These are phyloP conservation scores for Notothenia coriiceps DNA, from an alignment of 2,113 vertebrate species.

Conservation along the genomic window DNA sequence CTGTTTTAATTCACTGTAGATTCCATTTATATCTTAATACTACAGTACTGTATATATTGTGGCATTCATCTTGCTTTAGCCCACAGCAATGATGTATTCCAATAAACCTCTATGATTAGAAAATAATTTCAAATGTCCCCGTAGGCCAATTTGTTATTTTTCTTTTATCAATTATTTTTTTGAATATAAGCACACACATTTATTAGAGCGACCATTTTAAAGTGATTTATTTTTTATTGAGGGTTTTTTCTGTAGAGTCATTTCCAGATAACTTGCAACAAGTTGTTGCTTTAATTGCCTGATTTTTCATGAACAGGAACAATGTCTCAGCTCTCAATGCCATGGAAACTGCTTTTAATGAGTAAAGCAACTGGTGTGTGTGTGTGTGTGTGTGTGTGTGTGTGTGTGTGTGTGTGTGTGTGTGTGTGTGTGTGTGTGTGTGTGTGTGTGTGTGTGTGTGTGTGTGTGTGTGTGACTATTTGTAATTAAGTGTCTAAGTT, in stretches of 20 bases:
- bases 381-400: neutral
- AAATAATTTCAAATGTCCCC: slow-evolving; percentile 10
- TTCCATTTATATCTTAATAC: neutral
- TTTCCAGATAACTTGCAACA: slow-evolving; percentile 18
- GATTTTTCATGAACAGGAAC: slow-evolving; percentile 39
- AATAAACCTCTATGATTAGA: neutral
- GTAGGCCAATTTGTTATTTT: slow-evolving; percentile 13
- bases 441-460: neutral
- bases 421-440: neutral
- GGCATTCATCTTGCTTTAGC: neutral
- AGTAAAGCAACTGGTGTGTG: neutral
- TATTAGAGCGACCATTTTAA: slow-evolving; percentile 20
- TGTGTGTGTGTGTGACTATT: neutral
- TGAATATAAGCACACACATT: neutral
- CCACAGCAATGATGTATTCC: slow-evolving; percentile 3
- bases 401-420: neutral
- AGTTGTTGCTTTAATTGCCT: slow-evolving; percentile 41
- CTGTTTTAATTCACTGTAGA: neutral
- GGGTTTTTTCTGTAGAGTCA: slow-evolving; percentile 13
- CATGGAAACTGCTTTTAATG: slow-evolving; percentile 48
- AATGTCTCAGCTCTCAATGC: slow-evolving; percentile 23
- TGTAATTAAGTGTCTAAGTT: neutral
- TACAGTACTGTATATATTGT: neutral
- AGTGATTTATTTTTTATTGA: neutral
- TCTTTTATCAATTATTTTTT: slow-evolving; percentile 1